A percentile compares a stretch with the other conserved stretches of the same genome.
Conservation (phyloP, 1,140 invertebrate genomes). For the Drosophila setifemur region DNA sequence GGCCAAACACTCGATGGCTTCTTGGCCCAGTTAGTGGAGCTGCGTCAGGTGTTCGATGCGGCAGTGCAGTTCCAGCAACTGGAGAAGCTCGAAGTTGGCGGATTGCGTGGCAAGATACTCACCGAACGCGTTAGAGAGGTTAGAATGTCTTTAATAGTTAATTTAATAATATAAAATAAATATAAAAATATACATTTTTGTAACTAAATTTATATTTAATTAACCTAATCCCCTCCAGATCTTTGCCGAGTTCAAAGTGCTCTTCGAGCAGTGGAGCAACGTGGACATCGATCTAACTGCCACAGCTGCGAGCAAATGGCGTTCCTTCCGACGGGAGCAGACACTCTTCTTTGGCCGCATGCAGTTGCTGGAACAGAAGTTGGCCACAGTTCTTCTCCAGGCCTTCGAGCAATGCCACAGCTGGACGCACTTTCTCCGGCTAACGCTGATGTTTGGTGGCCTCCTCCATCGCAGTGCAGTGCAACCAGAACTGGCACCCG, state of each 20-base stretch:
- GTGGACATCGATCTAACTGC: slow-evolving; percentile 82
- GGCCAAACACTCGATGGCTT: slow-evolving; percentile 86
- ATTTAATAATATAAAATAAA: no score
- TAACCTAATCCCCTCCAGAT: slow-evolving; percentile 37
- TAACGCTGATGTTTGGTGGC: slow-evolving; percentile 68
- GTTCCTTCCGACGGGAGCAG: slow-evolving; percentile 85
- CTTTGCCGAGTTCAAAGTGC: slow-evolving; percentile 86
- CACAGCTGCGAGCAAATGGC: slow-evolving; percentile 78
- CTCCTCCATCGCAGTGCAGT: slow-evolving; percentile 60
- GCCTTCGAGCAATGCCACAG: slow-evolving; percentile 89
- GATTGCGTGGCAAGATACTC: slow-evolving; percentile 87
- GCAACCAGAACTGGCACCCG: slow-evolving; percentile 53
- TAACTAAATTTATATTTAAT: neutral
- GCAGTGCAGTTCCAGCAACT: slow-evolving; percentile 91
- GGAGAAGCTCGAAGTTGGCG: slow-evolving; percentile 91
- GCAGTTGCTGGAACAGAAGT: slow-evolving; percentile 87
- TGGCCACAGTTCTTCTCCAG: slow-evolving; percentile 88
- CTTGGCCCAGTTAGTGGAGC: slow-evolving; percentile 83
- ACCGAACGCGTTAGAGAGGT: slow-evolving; percentile 83
- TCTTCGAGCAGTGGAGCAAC: slow-evolving; percentile 87
- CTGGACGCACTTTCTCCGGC: slow-evolving; percentile 85
- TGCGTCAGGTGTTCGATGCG: slow-evolving; percentile 87
- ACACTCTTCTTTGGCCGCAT: slow-evolving; percentile 83
- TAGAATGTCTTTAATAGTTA: no score
- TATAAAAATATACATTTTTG: slow-evolving; percentile 82